A percentile compares a stretch with the other conserved stretches of the same genome.
phyloP scores from a whole-genome alignment of 2,888 invertebrate species.

The Margaritifera margaritifera region DNA sequence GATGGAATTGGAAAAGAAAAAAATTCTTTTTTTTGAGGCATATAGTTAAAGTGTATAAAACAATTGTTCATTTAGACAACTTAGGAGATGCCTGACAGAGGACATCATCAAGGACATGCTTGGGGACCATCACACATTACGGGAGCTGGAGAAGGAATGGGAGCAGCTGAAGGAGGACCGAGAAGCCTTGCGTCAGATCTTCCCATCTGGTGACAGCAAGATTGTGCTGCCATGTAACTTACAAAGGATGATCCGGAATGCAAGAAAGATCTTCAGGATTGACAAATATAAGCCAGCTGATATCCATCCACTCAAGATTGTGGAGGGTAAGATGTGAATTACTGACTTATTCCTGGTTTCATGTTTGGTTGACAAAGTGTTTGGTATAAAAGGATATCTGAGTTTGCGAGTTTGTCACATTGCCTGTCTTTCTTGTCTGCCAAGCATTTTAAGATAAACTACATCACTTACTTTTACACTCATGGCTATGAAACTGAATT shows the following conservation, averaged over 20 bases:
- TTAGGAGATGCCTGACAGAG: slow-evolving; percentile 91
- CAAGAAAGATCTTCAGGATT: slow-evolving; percentile 99
- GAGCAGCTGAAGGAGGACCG: slow-evolving; percentile 92
- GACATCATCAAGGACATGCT: slow-evolving; percentile 94
- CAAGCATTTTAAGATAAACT: too few species aligned
- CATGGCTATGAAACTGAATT: too few species aligned
- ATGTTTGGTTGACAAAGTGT: too few species aligned
- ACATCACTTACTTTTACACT: too few species aligned
- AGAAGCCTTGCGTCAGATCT: slow-evolving; percentile 89
- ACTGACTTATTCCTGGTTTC: too few species aligned
- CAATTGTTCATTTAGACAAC: slow-evolving; percentile 75
- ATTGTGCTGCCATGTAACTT: slow-evolving; percentile 98
- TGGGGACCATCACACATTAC: slow-evolving; percentile 91
- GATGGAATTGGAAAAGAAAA: too few species aligned
- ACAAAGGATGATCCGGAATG: slow-evolving; percentile 99
- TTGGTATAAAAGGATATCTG: too few species aligned
- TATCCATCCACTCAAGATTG: slow-evolving; percentile 92
- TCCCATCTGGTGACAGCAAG: slow-evolving; percentile 96
- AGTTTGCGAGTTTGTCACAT: too few species aligned
- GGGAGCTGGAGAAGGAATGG: slow-evolving; percentile 96
- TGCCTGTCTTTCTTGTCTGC: too few species aligned
- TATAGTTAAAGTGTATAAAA: too few species aligned
- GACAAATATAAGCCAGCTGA: slow-evolving; percentile 94
- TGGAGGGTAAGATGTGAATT: slow-evolving; percentile 78
- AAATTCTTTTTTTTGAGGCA: too few species aligned